Conservation (phyloP, 2,888 invertebrate genomes). For the Tillus elongatus region DNA sequence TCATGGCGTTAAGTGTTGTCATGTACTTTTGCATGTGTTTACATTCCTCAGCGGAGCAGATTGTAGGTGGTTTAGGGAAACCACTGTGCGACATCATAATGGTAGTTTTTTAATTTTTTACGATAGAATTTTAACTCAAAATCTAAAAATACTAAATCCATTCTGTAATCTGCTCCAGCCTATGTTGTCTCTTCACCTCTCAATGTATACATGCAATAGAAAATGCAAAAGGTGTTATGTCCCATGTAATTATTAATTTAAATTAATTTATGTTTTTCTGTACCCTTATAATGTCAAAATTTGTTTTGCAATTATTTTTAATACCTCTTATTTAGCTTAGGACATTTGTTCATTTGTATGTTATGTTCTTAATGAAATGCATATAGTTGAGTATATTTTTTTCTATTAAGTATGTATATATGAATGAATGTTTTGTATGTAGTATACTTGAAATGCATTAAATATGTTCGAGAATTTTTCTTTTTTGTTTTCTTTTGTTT, state of each 20-base stretch:
- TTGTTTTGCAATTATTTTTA: no score
- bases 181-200: slow-evolving; percentile 29
- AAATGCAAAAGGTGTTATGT: slow-evolving; percentile 25
- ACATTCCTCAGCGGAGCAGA: slow-evolving; percentile 36
- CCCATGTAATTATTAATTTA: slow-evolving; percentile 15
- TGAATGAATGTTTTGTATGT: slow-evolving; percentile 3
- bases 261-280: slow-evolving; percentile 26
- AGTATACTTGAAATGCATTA: not conserved
- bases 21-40: slow-evolving; percentile 33
- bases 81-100: slow-evolving; percentile 27
- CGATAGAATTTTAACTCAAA: no score
- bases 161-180: slow-evolving; percentile 32
- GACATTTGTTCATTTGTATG: no score
- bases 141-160: slow-evolving; percentile 19
- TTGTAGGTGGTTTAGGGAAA: slow-evolving; percentile 25
- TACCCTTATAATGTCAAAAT: slow-evolving; percentile 27
- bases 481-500: no score
- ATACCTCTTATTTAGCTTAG: no score
- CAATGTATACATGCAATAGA: slow-evolving; percentile 34
- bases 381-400: no score
- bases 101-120: slow-evolving; percentile 33
- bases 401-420: not conserved
- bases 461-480: slow-evolving; percentile 2
- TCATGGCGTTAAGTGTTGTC: slow-evolving; percentile 32
- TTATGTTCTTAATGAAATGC: no score